phyloP scores from a whole-genome alignment of 2,797 vertebrate genomes.

The Siniperca obscura region DNA sequence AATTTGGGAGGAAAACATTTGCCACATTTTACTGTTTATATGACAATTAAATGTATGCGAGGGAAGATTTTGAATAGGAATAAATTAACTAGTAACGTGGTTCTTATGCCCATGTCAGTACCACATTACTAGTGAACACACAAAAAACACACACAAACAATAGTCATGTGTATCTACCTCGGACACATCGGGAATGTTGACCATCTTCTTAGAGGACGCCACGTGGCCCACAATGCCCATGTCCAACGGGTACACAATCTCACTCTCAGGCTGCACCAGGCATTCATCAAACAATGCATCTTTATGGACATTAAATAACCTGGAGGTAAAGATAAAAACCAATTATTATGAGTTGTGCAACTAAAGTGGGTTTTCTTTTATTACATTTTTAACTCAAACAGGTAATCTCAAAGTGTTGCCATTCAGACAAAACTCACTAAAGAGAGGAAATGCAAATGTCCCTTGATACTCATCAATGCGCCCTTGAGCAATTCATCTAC shows the following conservation, averaged over 20 bases:
- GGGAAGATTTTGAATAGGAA: neutral
- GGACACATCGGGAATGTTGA: conserved; percentile 83
- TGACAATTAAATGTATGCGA: neutral
- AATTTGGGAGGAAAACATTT: neutral
- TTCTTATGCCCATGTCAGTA: neutral
- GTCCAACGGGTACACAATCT: conserved; percentile 93
- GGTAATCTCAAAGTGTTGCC: neutral
- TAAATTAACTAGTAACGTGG: neutral
- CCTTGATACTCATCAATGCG: neutral
- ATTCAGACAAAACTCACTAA: neutral
- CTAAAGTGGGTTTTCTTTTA: neutral
- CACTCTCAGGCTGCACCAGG: conserved; percentile 89
- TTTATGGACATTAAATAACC: conserved; percentile 90
- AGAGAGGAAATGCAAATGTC: neutral
- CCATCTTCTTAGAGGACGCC: conserved; percentile 88
- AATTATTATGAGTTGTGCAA: neutral
- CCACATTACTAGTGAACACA: neutral
- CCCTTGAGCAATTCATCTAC: neutral
- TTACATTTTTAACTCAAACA: neutral
- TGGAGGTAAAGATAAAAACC: conserved; percentile 21
- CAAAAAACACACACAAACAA: neutral
- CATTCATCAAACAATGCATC: conserved; percentile 87
- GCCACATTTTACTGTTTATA: neutral
- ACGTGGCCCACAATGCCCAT: conserved; percentile 90
- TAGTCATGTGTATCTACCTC: conserved; percentile 78